Base-by-base conservation (phyloP, 92 coral and sea anemone species). In the Phenganax subtilis region DNA sequence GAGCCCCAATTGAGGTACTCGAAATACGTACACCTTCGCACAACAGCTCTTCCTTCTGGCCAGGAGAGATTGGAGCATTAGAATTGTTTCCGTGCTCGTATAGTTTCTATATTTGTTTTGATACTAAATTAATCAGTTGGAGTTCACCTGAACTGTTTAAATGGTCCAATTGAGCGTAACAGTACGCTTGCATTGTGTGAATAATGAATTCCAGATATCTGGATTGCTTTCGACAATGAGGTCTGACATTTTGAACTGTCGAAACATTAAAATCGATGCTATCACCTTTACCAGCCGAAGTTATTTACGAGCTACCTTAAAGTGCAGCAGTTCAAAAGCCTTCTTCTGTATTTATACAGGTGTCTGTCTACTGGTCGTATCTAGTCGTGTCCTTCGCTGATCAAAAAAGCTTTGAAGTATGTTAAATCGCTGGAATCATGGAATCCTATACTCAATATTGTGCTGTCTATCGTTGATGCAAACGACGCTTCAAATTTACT, bases 151-250 rank as follows among this genome's bases (percentile, higher is more conserved):
- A 59, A 9, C 65, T 59, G 65, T 59, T 67, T 67, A 67, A 67
- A 53, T 67, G 72, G 6, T 20, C 72, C 29, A 67, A 67, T 67
- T 67, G 72, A 67, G 72, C 52, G 51, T 20, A 16, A 67, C 72
- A 67, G 72, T 67, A 12, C 14, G 72, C 29, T 51, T 8, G 72
- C 72, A 28, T 67, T 67, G 72, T 67, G 72, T 20, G 31, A 67
- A 67, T 67, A 27, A 67, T 67, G 37, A 67, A 67, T 9, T 28
- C 29, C 72, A 67, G 72, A 67, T 67, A 28, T 67, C 72, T 53
- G 51, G 72, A 51, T 67, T 8, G 51, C 72, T 10, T 51, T 53
- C 3, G 72, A 6, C 72, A 67, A 28, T 28, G 16, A 31, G 29
- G 10, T 31, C 65, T 4, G 51, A 31, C 51, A 67, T 14, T 53